A percentile compares a stretch with the other conserved stretches of the same genome.
Evolutionary conservation across 2,113 vertebrate species (phyloP).

Genomic region (Sakesphorus luctuosus): DNA sequence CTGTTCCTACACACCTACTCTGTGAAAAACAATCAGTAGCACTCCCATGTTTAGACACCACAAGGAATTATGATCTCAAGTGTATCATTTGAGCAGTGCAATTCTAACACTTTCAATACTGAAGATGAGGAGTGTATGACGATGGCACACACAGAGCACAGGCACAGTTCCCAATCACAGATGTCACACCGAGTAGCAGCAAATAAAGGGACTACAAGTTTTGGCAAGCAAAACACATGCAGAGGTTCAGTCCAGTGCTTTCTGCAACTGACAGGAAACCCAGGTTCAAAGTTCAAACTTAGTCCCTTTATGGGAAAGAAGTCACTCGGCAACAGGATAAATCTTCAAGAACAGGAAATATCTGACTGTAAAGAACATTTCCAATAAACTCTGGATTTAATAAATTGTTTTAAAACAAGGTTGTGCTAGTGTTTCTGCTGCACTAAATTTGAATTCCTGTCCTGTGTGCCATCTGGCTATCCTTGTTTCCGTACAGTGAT

Average conservation of each 20-base stretch:
- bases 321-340: slow-evolving; percentile 60
- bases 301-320: slow-evolving; percentile 34
- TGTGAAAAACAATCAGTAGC: background rate
- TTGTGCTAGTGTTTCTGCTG: background rate
- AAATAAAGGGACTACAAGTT: background rate
- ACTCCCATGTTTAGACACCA: background rate
- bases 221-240: background rate
- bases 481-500: rapidly evolving
- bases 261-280: background rate
- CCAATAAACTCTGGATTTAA: slow-evolving; percentile 49
- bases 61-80: background rate
- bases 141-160: background rate
- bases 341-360: slow-evolving; percentile 75
- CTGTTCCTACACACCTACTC: rapidly evolving
- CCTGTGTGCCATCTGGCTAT: background rate
- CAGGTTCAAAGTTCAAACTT: background rate
- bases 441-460: background rate
- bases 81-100: background rate
- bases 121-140: background rate
- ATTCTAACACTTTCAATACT: background rate
- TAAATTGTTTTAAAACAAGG: background rate
- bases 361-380: slow-evolving; percentile 68
- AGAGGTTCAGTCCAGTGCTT: background rate
- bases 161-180: background rate
- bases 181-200: background rate